These are phyloP conservation scores for Pleuronectes platessa DNA, from an alignment of 2,113 vertebrate species.

Conservation along the genomic window DNA sequence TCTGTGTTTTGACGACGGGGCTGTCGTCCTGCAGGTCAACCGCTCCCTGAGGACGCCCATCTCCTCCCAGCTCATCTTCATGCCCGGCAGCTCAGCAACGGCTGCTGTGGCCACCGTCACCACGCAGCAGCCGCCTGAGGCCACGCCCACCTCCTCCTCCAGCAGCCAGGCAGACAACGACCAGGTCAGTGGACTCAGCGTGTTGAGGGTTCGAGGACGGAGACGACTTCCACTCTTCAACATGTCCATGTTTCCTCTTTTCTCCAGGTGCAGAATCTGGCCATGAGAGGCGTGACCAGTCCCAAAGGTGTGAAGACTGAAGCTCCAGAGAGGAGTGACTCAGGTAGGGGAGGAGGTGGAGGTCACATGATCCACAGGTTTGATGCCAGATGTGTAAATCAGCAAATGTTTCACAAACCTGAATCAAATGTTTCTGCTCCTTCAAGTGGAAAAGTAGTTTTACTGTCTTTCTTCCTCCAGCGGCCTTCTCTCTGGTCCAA, in stretches of 20 bases:
- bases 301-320: slow-evolving; percentile 80
- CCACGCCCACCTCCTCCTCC: slow-evolving; percentile 82
- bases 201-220: no score
- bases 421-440: no score
- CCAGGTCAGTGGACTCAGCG: slow-evolving; percentile 82
- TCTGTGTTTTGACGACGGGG: neutral
- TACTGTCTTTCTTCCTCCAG: slow-evolving; percentile 59
- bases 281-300: slow-evolving; percentile 71
- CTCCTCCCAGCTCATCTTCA: slow-evolving; percentile 96
- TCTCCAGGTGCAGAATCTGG: slow-evolving; percentile 79
- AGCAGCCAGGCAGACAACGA: slow-evolving; percentile 89
- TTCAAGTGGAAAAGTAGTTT: no score
- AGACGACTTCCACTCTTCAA: no score
- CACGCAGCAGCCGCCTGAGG: slow-evolving; percentile 86
- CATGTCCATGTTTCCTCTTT: neutral
- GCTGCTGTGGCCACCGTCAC: slow-evolving; percentile 84
- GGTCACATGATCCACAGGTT: no score
- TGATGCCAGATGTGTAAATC: neutral
- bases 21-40: slow-evolving; percentile 77
- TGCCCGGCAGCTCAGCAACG: slow-evolving; percentile 93
- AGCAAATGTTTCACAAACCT: no score
- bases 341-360: slow-evolving; percentile 47
- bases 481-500: slow-evolving; percentile 88
- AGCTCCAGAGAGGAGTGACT: slow-evolving; percentile 75
- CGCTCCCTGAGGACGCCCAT: slow-evolving; percentile 87